Base-by-base conservation (phyloP, 2,797 vertebrate species). In the Phataginus tricuspis region DNA sequence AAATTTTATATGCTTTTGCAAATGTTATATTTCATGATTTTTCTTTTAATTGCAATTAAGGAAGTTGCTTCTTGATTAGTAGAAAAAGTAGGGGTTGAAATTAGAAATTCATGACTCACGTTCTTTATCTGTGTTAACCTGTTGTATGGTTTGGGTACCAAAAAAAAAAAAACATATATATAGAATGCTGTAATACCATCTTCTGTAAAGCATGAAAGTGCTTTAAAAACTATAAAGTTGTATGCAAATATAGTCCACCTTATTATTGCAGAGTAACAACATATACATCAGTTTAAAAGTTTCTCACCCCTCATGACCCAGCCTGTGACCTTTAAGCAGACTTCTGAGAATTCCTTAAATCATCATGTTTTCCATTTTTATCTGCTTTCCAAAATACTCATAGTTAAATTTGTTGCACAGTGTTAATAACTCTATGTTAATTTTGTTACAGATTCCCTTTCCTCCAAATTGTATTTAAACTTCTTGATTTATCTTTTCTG, bases 91-190 rank as follows among this genome's bases (percentile, higher is more conserved):
- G 3, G 6, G 12, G 57, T 88, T 89, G 63, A 93, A 93, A 85
- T 55, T 77, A 95, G 90, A 91, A 86, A 23, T 64, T 82, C 39
- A 64, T 86, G 86, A 83, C 74, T 95, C 37, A 80, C 90, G 16
- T 75, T 88, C 82, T 93, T 75, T 71, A 23, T 84, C 59, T 86
- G 8, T 69, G 3, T 78, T 69, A 78, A 88, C 29, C 31, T 51
- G 6, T 64, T 84, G 4, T 31, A 31, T 49, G 19, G 23, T 69
- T 90, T 49, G 21, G 45, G 29, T 1, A 12, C 21, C 37, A 66
- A 64, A 61, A n/a, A 80, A 61, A n/a, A 80, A 49, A 9, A 72
- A 5, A 12, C 29, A 39, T 7, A 57, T 27, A 57, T 15, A 39
- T 37, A 59, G 45, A 57, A 34, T 34, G 31, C n/a, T 84, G 19